Evolutionary conservation across 2,797 vertebrate genomes (phyloP), one percentile per base, ranked within the genome.

Genomic region (Etheostoma perlongum): DNA sequence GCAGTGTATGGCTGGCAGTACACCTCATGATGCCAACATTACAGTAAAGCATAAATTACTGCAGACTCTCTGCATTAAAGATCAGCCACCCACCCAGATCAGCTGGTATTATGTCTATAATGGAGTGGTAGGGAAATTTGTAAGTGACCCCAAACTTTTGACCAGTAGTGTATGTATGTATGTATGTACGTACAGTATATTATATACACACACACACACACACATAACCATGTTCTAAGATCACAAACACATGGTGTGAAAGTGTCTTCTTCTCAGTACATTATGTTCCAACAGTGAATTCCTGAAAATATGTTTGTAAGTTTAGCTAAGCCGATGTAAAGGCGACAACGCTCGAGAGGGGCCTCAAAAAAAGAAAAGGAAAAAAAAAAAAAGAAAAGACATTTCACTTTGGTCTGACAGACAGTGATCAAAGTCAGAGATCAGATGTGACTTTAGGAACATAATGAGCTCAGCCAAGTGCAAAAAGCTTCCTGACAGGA

Each of bases 391-490:
- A 51, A n/a, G n/a, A n/a, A 74, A 88, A 85, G 83, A 74, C 19
- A 74, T 79, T 82, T 89, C 46, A 67, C 60, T 79, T 79, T 69
- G 75, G 59, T 30, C 61, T 46, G 42, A 68, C 80, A 65, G 67
- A 58, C 86, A 49, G 72, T 65, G 87, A 92, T 91, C 89, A 93
- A 93, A 92, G 92, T 83, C 82, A n/a, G 66, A 90, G 72, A 83
- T 87, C 85, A 87, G 84, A 87, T 68, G 85, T 71, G 88, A 90
- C 88, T 91, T 81, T 58, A 13, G 80, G 65, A 85, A 76, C 87
- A 92, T 88, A 93, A 93, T 89, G 89, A 88, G 91, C 68, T 89
- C 85, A 82, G 74, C 76, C 74, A n/a, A 86, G 88, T 92, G 88
- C 69, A 77, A 76, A 33, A 75, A 93, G 73, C 84, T 4, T 82